Percentiles rank a stretch among this genome's conserved stretches.
phyloP scores from a whole-genome alignment of 2,888 invertebrate genomes.

The Hirudinaria manillensis region DNA sequence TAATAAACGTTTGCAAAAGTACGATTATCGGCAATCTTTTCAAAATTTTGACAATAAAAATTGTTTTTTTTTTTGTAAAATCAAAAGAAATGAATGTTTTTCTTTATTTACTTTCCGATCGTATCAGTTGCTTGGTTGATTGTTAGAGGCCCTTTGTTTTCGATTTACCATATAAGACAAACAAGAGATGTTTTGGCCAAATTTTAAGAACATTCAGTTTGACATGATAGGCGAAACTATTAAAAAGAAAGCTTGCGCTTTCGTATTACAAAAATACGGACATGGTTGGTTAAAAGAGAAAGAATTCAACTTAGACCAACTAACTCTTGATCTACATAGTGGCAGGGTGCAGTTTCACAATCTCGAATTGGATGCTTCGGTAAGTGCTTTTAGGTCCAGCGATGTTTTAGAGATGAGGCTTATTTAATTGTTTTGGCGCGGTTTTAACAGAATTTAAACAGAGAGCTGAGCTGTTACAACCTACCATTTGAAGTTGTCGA shows the following conservation, averaged over 20 bases:
- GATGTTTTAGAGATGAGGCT: no score
- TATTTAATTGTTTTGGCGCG: no score
- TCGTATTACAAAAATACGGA: conserved; percentile 10
- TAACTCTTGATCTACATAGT: conserved; percentile 17
- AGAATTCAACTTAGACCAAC: conserved; percentile 11
- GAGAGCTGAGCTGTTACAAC: not conserved
- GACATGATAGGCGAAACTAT: conserved; percentile 4
- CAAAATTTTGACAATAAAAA: no score
- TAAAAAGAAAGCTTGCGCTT: conserved; percentile 9
- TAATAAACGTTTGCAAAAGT: no score
- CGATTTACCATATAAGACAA: no score
- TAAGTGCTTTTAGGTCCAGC: not conserved
- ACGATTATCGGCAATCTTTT: no score
- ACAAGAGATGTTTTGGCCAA: not conserved
- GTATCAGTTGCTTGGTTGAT: no score
- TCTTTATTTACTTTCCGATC: no score
- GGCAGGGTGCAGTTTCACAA: not conserved
- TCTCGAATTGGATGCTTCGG: conserved; percentile 13
- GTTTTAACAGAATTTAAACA: no score
- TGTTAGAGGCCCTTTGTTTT: no score
- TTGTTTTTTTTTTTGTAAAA: no score
- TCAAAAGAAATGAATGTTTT: no score
- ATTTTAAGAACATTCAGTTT: conserved; percentile 14
- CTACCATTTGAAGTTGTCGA: conserved; percentile 18
- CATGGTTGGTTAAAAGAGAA: conserved; percentile 15